Base-by-base conservation (phyloP, 1,140 invertebrate genomes). In the Oppia nitens region DNA sequence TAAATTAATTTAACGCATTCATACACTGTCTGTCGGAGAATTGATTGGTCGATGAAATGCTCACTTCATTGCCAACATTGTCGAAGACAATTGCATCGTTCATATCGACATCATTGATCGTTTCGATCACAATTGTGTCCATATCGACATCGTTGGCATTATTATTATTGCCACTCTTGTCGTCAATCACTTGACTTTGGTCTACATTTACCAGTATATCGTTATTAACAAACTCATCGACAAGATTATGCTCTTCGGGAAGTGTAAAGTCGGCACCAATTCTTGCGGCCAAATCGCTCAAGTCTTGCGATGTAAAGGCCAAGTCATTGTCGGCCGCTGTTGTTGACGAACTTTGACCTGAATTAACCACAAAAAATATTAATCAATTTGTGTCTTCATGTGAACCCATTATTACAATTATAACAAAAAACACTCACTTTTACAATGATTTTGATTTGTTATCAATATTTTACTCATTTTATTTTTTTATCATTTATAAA, bases 11-110 rank as follows among this genome's bases (percentile, higher is more conserved):
- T n/a, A n/a, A 40, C 6, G 32, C 17, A 40, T 40, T 40, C 17
- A 40, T 40, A 40, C 32, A 9, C 17, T 40, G 32, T 40, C 32
- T 40, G 6, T 40, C 32, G 32, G n/a, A n/a, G n/a, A 40, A 40
- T 40, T 6, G 32, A 40, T 6, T 40, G 17, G 6, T 40, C 17
- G 49, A 26, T 9, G 24, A 20, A 21, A 50, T 50, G 24, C 49
- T 50, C 6, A 50, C 49, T 50, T 50, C 49, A 50, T 25, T 50
- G 20, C 20, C 49, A 50, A 50, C 49, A 50, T 50, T 50, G 49
- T n/a, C 49, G 49, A 50, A 50, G 12, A 50, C 49, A 20, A 50
- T 50, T 9, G 20, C 49, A 26, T 50, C 49, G 20, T 11, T 20
- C 20, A 50, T 21, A 50, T 50, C 49, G 20, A 21, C 20, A 50